Evolutionary conservation across 2,797 vertebrate genomes (phyloP), one percentile per base, ranked within the genome.

Genomic region (Schizopygopsis pylzovi): DNA sequence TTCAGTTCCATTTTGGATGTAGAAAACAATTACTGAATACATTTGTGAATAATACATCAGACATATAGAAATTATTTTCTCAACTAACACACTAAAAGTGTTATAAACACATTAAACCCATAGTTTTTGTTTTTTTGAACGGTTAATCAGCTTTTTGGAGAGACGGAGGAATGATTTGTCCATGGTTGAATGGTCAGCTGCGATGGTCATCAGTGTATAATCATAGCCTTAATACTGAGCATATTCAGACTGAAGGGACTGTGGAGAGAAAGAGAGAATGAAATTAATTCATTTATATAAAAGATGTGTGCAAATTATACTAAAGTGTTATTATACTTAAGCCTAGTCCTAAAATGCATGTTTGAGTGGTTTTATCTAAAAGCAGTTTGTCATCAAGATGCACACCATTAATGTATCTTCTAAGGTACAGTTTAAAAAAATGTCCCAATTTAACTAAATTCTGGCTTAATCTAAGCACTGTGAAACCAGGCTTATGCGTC

Each of bases 221-320:
- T 47, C 11, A 39, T 37, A 25, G 82, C 63, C 28, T 89, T 87
- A 90, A 88, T 89, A 90, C 39, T 89, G 86, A 72, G 56, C 85
- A 76, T 85, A 90, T 76, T 88, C 88, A 49, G 88, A 88, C 87
- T 87, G 90, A 87, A 90, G 87, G 85, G 90, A 89, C 90, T 90
- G 87, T 22, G 79, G 75, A 67, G 47, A 87, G 39, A 88, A 52
- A 87, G 15, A 88, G 28, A 70, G 4, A 87, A 6, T 15, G 15
- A 67, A 22, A 81, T 63, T 76, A 59, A 18, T 5, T 39, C 22
- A 82, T 5, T 71, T 9, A 63, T 70, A 22, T 49, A 13, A 83
- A 47, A 76, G 16, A 39, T 18, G 41, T n/a, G 18, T 33, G 18
- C 2, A 52, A 37, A 68, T 2, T 8, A n/a, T 52, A 49, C 10